These are phyloP conservation scores for Hyposoter didymator DNA, from an alignment of 2,888 invertebrate species.

Conservation along the genomic window DNA sequence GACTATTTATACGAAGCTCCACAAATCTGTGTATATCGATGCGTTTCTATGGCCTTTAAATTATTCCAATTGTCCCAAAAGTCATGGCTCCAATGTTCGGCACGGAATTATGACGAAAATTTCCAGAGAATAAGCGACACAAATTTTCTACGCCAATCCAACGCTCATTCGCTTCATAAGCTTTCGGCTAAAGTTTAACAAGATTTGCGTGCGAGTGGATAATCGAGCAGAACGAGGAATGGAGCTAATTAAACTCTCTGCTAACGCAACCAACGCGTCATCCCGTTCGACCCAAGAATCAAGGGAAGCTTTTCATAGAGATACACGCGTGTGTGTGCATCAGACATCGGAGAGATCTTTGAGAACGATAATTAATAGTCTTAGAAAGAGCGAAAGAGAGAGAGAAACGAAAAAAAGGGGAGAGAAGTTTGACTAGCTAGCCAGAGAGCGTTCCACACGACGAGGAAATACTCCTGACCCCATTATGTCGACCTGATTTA, in stretches of 20 bases:
- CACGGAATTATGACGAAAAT: background rate
- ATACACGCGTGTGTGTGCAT: constrained; percentile 31
- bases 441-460: constrained; percentile 51
- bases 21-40: background rate
- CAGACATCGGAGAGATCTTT: constrained; percentile 44
- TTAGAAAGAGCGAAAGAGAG: constrained; percentile 24
- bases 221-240: constrained; percentile 35
- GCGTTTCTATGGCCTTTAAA: background rate
- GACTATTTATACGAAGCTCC: background rate
- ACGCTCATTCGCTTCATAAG: background rate
- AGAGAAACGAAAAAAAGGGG: constrained; percentile 31
- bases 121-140: background rate
- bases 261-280: constrained; percentile 49
- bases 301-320: constrained; percentile 7
- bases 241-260: constrained; percentile 53
- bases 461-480: constrained; percentile 66
- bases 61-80: background rate
- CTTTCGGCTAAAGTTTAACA: constrained; percentile 20
- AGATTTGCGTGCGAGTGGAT: background rate
- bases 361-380: constrained; percentile 64
- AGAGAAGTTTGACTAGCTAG: background rate
- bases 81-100: background rate
- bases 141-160: background rate
- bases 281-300: constrained; percentile 32
- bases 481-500: constrained; percentile 66